These are phyloP conservation scores for Cyprinodon variegatus DNA, from an alignment of 2,113 vertebrate genomes.

Conservation along the genomic window DNA sequence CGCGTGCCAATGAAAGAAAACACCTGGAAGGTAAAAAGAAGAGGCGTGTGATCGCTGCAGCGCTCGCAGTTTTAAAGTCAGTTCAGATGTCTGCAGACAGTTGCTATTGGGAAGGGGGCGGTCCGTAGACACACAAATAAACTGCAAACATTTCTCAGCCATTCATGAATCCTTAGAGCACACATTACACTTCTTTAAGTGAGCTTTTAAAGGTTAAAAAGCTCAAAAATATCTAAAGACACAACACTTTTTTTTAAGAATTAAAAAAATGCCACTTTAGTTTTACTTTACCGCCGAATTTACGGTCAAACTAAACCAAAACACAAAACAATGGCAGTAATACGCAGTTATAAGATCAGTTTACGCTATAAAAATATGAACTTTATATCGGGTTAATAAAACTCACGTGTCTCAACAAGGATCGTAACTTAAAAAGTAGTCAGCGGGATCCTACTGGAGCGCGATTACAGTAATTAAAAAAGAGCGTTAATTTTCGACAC, in stretches of 20 bases:
- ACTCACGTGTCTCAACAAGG: neutral
- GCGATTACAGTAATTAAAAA: too few relatives aligned
- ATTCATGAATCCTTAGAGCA: neutral
- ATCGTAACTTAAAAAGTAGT: neutral
- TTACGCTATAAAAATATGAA: neutral
- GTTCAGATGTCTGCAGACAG: slow-evolving; percentile 36
- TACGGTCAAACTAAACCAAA: slow-evolving; percentile 6
- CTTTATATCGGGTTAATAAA: neutral
- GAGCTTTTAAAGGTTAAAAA: fast-evolving
- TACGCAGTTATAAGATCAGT: neutral
- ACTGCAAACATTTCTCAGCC: neutral
- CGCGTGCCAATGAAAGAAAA: slow-evolving; percentile 1
- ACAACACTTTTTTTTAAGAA: fast-evolving
- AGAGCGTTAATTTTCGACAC: neutral
- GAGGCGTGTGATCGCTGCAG: neutral
- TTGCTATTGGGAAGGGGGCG: slow-evolving; percentile 64
- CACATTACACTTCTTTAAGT: fast-evolving
- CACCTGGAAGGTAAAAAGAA: slow-evolving; percentile 37
- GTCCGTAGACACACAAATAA: slow-evolving; percentile 45
- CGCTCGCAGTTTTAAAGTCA: neutral
- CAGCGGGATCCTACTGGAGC: neutral
- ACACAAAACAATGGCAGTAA: neutral
- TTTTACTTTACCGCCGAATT: neutral
- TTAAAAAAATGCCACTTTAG: neutral
- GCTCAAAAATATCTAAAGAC: neutral